These are phyloP conservation scores for Megamerina dolium DNA, from an alignment of 2,888 invertebrate genomes.

Conservation along the genomic window DNA sequence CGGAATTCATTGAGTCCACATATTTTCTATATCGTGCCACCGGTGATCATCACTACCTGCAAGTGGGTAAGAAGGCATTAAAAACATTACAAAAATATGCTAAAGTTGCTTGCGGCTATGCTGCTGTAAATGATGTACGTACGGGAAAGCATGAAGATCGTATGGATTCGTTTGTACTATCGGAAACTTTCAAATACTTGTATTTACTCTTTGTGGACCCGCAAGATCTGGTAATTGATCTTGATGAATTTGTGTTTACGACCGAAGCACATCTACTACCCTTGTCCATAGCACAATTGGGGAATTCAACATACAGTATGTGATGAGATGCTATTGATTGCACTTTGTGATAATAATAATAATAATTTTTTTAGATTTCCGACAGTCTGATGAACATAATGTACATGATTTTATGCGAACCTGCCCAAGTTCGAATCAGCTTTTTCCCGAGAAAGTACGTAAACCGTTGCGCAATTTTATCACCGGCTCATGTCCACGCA, in stretches of 20 bases:
- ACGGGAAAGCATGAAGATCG: conserved; percentile 88
- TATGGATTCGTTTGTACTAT: conserved; percentile 97
- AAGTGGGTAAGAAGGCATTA: conserved; percentile 79
- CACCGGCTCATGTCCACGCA: conserved; percentile 69
- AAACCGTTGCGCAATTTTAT: conserved; percentile 80
- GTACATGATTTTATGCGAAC: conserved; percentile 56
- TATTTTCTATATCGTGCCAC: conserved; percentile 96
- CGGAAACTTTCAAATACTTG: conserved; percentile 97
- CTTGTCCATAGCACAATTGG: conserved; percentile 66
- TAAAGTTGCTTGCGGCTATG: conserved; percentile 93
- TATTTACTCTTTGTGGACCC: conserved; percentile 89
- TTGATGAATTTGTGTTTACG: conserved; percentile 84
- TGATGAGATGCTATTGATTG: not conserved
- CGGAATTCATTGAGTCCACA: conserved; percentile 96
- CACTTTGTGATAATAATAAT: not conserved
- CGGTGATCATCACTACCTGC: conserved; percentile 89
- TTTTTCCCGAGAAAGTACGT: conserved; percentile 78
- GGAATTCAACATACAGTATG: conserved; percentile 52
- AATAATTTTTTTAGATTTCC: conserved; percentile 39
- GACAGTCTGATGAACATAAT: conserved; percentile 53
- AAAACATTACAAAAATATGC: conserved; percentile 85
- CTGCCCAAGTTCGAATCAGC: conserved; percentile 78
- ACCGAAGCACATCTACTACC: conserved; percentile 96
- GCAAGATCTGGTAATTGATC: conserved; percentile 70
- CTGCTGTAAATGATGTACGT: conserved; percentile 92